phyloP scores from a whole-genome alignment of 2,797 vertebrate genomes.

The Typhlichthys eigenmanni region DNA sequence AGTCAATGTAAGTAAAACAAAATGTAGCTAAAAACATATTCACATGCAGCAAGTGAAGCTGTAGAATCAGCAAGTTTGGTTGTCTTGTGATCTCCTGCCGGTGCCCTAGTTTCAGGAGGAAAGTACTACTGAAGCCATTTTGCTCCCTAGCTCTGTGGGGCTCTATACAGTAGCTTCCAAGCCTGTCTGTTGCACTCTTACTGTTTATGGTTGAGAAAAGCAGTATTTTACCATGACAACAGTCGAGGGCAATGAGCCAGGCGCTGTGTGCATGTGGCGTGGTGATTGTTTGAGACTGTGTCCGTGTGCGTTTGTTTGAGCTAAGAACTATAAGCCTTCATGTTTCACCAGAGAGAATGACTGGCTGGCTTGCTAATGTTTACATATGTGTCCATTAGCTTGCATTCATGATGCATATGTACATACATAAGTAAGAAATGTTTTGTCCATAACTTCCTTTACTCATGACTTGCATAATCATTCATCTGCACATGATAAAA shows the following conservation, averaged over 20 bases:
- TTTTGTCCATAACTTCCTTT: no score
- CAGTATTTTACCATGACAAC: conserved; percentile 26
- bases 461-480: no score
- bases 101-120: conserved; percentile 30
- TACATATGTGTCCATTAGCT: no score
- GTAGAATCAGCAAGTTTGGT: conserved; percentile 48
- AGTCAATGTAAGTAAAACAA: no score
- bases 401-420: no score
- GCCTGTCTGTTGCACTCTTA: conserved; percentile 5
- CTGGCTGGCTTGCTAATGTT: no score
- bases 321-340: no score
- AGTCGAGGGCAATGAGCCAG: conserved; percentile 13
- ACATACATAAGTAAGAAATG: no score
- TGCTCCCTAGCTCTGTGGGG: conserved; percentile 4
- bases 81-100: conserved; percentile 32
- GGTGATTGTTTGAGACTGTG: background rate
- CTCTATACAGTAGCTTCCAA: conserved; percentile 16
- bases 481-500: no score
- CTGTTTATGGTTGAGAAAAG: conserved; percentile 12
- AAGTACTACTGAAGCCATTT: conserved; percentile 26
- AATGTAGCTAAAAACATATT: background rate
- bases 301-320: background rate
- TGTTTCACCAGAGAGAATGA: no score
- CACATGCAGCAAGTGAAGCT: conserved; percentile 38
- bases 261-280: background rate